A percentile compares a stretch with the other conserved stretches of the same genome.
phyloP scores from a whole-genome alignment of 2,797 vertebrate species.

The Lateolabrax maculatus region DNA sequence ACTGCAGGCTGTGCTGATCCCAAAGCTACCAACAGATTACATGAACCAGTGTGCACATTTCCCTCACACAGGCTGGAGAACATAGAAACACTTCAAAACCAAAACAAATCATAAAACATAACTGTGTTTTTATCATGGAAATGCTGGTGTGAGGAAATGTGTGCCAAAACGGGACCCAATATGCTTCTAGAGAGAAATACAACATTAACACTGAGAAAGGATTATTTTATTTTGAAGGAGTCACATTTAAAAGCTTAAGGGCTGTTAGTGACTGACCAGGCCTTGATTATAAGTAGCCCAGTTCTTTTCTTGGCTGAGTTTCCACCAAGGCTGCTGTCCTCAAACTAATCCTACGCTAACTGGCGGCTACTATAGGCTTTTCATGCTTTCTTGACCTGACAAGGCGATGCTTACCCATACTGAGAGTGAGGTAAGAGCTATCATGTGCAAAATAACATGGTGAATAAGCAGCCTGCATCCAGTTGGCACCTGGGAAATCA shows the following conservation, averaged over 20 bases:
- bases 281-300: constrained; percentile 51
- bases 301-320: constrained; percentile 55
- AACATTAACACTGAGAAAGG: constrained; percentile 2
- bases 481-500: constrained; percentile 37
- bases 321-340: constrained; percentile 45
- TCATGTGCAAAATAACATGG: constrained; percentile 31
- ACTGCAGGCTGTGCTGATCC: constrained; percentile 35
- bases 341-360: constrained; percentile 62
- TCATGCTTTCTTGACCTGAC: constrained; percentile 45
- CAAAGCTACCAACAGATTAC: constrained; percentile 28
- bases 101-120: background rate
- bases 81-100: background rate
- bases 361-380: constrained; percentile 28
- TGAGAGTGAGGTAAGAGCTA: constrained; percentile 28
- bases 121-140: background rate
- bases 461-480: constrained; percentile 49
- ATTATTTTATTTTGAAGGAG: constrained; percentile 45
- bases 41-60: background rate
- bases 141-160: constrained; percentile 50
- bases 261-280: constrained; percentile 25
- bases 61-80: constrained; percentile 16
- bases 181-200: constrained; percentile 33
- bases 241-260: constrained; percentile 57
- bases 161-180: constrained; percentile 17
- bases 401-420: background rate